phyloP scores from a whole-genome alignment of 2,797 vertebrate genomes.

The Crocidura indochinensis region DNA sequence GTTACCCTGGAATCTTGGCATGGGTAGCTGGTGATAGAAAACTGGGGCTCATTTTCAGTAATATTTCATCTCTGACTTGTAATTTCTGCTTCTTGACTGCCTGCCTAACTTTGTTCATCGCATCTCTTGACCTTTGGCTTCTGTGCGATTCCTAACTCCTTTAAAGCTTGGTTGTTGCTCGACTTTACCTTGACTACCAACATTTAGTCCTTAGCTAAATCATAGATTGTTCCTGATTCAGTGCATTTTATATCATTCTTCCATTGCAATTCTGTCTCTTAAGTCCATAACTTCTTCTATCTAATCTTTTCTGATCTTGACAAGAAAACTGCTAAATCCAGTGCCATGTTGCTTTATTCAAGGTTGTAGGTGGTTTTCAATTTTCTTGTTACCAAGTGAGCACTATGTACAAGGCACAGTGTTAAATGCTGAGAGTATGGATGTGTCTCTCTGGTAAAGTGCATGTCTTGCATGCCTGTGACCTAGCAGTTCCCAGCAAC shows the following conservation, averaged over 20 bases:
- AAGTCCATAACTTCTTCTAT: not conserved
- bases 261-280: slow-evolving; percentile 41
- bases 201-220: slow-evolving; percentile 33
- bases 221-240: slow-evolving; percentile 7
- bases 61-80: slow-evolving; percentile 31
- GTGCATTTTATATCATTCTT: not conserved
- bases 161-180: not conserved
- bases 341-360: slow-evolving; percentile 38
- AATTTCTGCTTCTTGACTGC: slow-evolving; percentile 29
- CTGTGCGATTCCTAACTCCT: slow-evolving; percentile 17
- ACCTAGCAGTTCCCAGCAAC: too few species aligned
- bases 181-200: not conserved
- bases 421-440: not conserved
- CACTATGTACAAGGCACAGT: not conserved
- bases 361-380: slow-evolving; percentile 13
- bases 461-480: too few species aligned
- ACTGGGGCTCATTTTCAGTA: not conserved
- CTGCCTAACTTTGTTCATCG: not conserved
- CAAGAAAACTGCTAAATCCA: slow-evolving; percentile 3
- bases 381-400: not conserved
- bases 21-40: not conserved
- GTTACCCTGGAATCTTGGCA: not conserved
- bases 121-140: slow-evolving; percentile 49
- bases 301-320: slow-evolving; percentile 22
- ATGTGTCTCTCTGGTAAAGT: too few species aligned